Conservation (phyloP, 2,113 vertebrate genomes). For the Cephalopholis sonnerati region DNA sequence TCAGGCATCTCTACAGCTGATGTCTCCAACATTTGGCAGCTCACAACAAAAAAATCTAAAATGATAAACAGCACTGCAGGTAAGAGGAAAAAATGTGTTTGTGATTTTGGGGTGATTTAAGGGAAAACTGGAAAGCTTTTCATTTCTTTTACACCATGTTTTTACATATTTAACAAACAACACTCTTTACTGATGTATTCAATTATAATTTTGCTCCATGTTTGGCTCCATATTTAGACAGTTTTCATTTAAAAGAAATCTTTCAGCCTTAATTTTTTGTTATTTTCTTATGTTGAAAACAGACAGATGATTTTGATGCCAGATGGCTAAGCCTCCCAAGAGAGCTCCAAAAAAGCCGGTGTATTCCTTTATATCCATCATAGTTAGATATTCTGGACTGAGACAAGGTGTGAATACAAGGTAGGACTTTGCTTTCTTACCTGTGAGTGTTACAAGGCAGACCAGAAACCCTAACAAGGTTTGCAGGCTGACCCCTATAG, state of each 20-base stretch:
- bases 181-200: neutral
- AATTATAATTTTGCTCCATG: neutral
- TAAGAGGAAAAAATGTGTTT: no score
- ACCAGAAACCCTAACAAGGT: slow-evolving; percentile 86
- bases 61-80: no score
- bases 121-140: neutral
- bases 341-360: neutral
- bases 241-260: neutral
- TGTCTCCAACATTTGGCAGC: no score
- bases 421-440: slow-evolving; percentile 77
- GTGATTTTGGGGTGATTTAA: no score
- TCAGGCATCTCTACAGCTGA: no score
- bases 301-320: neutral
- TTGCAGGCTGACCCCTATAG: slow-evolving; percentile 87
- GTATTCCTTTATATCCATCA: neutral
- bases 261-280: neutral
- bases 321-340: neutral
- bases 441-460: slow-evolving; percentile 86
- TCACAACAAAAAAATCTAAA: no score
- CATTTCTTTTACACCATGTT: neutral
- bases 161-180: neutral
- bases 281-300: neutral
- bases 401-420: neutral
- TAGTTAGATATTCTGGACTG: neutral
- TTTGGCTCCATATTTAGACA: neutral